Percentiles rank a stretch among this genome's conserved stretches.
phyloP scores from a whole-genome alignment of 2,888 invertebrate genomes.

The Megastigmus dorsalis region DNA sequence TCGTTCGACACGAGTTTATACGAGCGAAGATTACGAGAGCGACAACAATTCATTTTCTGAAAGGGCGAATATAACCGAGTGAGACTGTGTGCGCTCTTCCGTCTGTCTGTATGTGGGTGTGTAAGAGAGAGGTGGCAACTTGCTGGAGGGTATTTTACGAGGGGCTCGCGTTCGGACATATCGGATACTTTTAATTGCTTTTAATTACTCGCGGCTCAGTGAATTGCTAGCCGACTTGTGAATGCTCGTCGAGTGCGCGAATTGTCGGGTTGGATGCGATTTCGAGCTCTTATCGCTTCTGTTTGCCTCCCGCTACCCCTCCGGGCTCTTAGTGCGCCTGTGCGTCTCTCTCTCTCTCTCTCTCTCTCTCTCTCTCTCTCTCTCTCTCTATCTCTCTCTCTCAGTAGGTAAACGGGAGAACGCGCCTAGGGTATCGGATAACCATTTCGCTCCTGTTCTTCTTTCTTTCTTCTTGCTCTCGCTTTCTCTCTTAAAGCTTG shows the following conservation, averaged over 20 bases:
- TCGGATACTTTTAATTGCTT: constrained; percentile 40
- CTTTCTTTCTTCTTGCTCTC: too few species aligned
- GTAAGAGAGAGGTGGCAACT: background rate
- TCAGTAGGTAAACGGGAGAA: too few species aligned
- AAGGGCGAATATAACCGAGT: constrained; percentile 3
- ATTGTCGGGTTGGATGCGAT: background rate
- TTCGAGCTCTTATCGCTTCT: too few species aligned
- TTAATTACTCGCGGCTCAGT: constrained; percentile 38
- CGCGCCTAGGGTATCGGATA: too few species aligned
- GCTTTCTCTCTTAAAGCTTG: too few species aligned
- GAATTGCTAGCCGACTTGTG: constrained; percentile 13
- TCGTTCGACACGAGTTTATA: constrained; percentile 35
- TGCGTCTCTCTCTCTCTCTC: too few species aligned
- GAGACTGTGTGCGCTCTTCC: background rate
- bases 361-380: too few species aligned
- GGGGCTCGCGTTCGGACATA: background rate
- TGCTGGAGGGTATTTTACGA: too few species aligned
- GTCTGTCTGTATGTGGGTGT: background rate
- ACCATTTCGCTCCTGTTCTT: too few species aligned
- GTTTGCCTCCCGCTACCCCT: too few species aligned
- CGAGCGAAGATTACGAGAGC: constrained; percentile 31
- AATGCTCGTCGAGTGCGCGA: background rate
- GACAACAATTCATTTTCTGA: constrained; percentile 35
- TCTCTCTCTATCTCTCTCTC: too few species aligned
- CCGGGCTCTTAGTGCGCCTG: too few species aligned